A percentile compares a stretch with the other conserved stretches of the same genome.
Evolutionary conservation across 35 echinoderm and acorn worm genomes (phyloP).

Genomic region (Antedon bifida): DNA sequence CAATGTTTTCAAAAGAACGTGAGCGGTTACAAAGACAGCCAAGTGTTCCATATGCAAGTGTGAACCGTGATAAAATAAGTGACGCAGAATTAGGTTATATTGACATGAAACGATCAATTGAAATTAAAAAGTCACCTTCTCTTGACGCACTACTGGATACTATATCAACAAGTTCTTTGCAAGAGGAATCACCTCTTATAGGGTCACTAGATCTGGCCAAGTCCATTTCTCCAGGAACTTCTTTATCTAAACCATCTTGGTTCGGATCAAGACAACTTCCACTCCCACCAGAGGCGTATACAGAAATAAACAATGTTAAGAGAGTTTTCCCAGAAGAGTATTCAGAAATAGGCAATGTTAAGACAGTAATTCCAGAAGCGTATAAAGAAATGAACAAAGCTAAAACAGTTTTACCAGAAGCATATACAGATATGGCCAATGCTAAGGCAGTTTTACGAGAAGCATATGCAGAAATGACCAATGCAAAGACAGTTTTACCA

Average conservation of each 20-base stretch:
- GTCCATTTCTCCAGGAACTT: neutral
- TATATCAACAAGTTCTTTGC: slow-evolving; percentile 16
- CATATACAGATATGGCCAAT: neutral
- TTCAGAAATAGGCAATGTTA: neutral
- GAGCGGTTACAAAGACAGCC: neutral
- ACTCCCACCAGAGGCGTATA: slow-evolving; percentile 19
- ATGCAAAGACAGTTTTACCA: neutral
- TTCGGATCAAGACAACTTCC: slow-evolving; percentile 39
- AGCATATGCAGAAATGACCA: too few relatives aligned
- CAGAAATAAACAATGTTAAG: neutral
- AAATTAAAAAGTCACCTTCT: slow-evolving; percentile 16
- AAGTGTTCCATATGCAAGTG: slow-evolving; percentile 24
- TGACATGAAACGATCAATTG: slow-evolving; percentile 7
- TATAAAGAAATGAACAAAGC: neutral
- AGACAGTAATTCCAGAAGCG: neutral
- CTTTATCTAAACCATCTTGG: slow-evolving; percentile 24
- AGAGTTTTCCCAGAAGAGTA: neutral
- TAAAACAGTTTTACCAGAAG: slow-evolving; percentile 33
- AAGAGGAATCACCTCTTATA: slow-evolving; percentile 41
- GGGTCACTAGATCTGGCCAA: slow-evolving; percentile 60
- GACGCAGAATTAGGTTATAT: slow-evolving; percentile 12
- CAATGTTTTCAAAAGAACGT: slow-evolving; percentile 1
- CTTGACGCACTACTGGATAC: slow-evolving; percentile 16
- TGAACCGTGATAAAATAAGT: slow-evolving; percentile 14
- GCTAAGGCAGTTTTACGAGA: too few relatives aligned